phyloP scores from a whole-genome alignment of 2,113 vertebrate genomes.

The Amblyopsis rosae region DNA sequence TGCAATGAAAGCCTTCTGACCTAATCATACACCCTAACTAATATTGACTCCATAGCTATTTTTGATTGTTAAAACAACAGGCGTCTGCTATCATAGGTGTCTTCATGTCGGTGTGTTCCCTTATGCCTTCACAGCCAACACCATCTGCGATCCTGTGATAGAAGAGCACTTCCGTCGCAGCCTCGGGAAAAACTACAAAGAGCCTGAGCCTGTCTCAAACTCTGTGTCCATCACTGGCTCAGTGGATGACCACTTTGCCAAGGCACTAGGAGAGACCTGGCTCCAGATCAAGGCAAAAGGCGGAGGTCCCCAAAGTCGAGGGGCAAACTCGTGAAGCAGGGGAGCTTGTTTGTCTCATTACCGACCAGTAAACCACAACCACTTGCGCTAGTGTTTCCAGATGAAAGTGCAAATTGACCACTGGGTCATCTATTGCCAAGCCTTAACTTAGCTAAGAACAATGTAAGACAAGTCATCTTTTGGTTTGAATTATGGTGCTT shows the following conservation, averaged over 20 bases:
- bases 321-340: slow-evolving; percentile 74
- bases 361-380: slow-evolving; percentile 85
- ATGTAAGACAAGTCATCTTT: slow-evolving; percentile 52
- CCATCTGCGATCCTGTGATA: slow-evolving; percentile 92
- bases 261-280: slow-evolving; percentile 96
- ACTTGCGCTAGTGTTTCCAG: slow-evolving; percentile 85
- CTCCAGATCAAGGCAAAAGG: slow-evolving; percentile 96
- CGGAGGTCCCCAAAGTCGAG: slow-evolving; percentile 55
- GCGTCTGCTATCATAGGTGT: neutral
- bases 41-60: neutral
- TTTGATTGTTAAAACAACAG: neutral
- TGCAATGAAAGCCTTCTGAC: neutral
- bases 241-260: slow-evolving; percentile 98
- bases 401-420: slow-evolving; percentile 48
- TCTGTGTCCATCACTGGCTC: slow-evolving; percentile 97
- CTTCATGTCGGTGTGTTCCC: neutral
- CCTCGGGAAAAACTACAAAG: slow-evolving; percentile 97
- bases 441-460: slow-evolving; percentile 79
- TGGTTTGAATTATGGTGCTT: slow-evolving; percentile 37
- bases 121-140: slow-evolving; percentile 64
- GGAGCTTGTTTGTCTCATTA: slow-evolving; percentile 50
- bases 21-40: too few species aligned
- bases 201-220: slow-evolving; percentile 89
- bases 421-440: slow-evolving; percentile 56
- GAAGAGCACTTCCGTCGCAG: slow-evolving; percentile 98